Base-by-base conservation (phyloP, 2,797 vertebrate species). In the Gorsachius magnificus region DNA sequence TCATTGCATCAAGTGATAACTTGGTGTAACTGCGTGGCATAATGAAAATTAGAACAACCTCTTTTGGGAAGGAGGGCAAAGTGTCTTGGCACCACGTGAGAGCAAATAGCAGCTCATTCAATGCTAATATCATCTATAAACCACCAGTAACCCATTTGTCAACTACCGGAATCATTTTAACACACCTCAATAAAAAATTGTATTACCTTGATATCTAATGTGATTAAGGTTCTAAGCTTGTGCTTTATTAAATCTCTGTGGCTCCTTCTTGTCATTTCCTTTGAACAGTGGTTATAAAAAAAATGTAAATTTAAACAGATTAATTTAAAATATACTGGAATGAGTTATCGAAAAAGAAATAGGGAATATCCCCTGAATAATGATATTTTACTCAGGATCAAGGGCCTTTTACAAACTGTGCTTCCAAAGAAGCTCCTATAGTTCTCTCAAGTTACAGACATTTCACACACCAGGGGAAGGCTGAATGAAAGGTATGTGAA, bases 201-300 rank as follows among this genome's bases (percentile, higher is more conserved):
- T 51, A 76, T 74, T 92, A 57, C 69, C 92, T 92, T 93, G 69
- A 76, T 82, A 90, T 75, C n/a, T 93, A 80, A 82, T 77, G 38
- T 86, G 77, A 95, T 96, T 96, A 95, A 91, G 68, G 21, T 74
- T 93, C 82, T 95, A 87, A 87, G 38, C 38, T 81, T 53, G 29
- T 56, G 70, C 41, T 94, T 96, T 91, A 93, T 96, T 89, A 97
- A 96, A 94, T 76, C 33, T 54, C 48, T 81, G 33, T 82, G 16
- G 35, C 46, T 94, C 66, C 36, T 68, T 84, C 10, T 72, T 94
- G 45, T 65, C 1, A 64, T 95, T 88, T 96, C 50, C 41, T 89
- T 75, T 91, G 57, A 95, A 64, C 16, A 89, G 22, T 1, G 2
- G 9, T 71, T 82, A 66, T 78, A 28, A 4, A 60, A 43, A 61